Percentiles rank a stretch among this genome's conserved stretches.
phyloP scores from a whole-genome alignment of 2,797 vertebrate genomes.

The Sebastes taczanowskii region DNA sequence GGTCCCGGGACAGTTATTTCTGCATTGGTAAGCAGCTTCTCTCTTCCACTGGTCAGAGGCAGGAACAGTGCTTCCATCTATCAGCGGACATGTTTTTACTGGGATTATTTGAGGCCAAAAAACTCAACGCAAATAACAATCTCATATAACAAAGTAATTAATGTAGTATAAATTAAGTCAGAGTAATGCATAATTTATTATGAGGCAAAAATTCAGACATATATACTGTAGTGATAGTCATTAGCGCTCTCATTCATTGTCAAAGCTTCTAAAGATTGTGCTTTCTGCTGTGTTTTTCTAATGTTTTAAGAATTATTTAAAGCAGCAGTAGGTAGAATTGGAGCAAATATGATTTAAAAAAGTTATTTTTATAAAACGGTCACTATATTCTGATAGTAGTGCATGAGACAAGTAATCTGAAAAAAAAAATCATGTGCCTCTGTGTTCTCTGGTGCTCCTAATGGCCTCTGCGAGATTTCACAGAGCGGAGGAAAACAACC shows the following conservation, averaged over 20 bases:
- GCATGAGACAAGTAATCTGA: too few relatives aligned
- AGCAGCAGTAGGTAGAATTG: neutral
- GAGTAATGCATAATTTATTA: conserved; percentile 27
- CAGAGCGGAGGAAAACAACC: too few relatives aligned
- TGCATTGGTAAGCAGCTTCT: conserved; percentile 19
- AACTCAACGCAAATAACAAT: neutral
- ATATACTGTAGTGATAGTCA: neutral
- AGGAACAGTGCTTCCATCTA: neutral
- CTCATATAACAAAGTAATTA: neutral
- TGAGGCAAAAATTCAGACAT: conserved; percentile 1
- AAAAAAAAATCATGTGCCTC: too few relatives aligned
- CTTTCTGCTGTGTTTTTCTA: neutral
- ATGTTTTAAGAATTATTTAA: neutral
- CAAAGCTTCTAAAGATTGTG: neutral
- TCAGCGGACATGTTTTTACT: neutral
- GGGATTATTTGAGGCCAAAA: conserved; percentile 3
- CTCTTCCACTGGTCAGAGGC: conserved; percentile 11
- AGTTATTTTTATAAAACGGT: too few relatives aligned
- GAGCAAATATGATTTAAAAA: too few relatives aligned
- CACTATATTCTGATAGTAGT: too few relatives aligned
- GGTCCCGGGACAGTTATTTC: conserved; percentile 33
- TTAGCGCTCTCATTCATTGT: conserved; percentile 1
- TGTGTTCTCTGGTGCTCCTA: too few relatives aligned
- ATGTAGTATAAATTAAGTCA: neutral
- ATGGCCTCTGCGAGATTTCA: too few relatives aligned